These are phyloP conservation scores for Heliornis fulica DNA, from an alignment of 2,113 vertebrate genomes.

Conservation along the genomic window DNA sequence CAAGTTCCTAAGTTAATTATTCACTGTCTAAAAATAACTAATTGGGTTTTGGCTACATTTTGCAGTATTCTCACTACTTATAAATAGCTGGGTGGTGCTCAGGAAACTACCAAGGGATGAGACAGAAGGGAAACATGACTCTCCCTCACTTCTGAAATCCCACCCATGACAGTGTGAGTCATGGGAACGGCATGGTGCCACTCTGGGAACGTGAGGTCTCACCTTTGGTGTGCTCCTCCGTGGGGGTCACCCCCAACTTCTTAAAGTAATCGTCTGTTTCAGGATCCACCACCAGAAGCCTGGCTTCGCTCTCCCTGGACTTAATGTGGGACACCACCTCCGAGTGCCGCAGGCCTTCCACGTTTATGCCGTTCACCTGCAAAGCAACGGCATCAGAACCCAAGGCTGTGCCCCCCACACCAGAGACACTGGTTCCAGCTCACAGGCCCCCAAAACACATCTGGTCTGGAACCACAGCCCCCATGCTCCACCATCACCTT, in stretches of 20 bases:
- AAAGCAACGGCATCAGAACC: neutral
- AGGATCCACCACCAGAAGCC: conserved; percentile 87
- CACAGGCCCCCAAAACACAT: neutral
- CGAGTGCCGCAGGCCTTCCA: conserved; percentile 84
- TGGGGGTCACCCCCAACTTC: conserved; percentile 82
- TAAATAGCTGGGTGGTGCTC: conserved; percentile 53
- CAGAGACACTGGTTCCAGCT: neutral
- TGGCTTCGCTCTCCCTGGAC: conserved; percentile 75
- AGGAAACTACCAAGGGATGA: conserved; percentile 19
- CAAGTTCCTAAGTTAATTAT: neutral
- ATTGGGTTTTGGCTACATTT: neutral
- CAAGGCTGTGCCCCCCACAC: accelerated
- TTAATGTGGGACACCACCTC: conserved; percentile 90
- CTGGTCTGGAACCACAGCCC: accelerated
- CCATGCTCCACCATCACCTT: neutral
- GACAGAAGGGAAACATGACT: conserved; percentile 29
- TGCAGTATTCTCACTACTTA: neutral
- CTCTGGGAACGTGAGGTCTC: neutral
- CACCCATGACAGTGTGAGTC: neutral
- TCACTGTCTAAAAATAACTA: neutral
- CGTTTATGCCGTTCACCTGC: conserved; percentile 88
- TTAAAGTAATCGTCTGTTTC: conserved; percentile 88
- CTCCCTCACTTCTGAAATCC: neutral
- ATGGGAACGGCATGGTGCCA: accelerated
- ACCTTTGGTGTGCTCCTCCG: conserved; percentile 82